Base-by-base conservation (phyloP, 2,113 vertebrate species). In the Symphodus melops region DNA sequence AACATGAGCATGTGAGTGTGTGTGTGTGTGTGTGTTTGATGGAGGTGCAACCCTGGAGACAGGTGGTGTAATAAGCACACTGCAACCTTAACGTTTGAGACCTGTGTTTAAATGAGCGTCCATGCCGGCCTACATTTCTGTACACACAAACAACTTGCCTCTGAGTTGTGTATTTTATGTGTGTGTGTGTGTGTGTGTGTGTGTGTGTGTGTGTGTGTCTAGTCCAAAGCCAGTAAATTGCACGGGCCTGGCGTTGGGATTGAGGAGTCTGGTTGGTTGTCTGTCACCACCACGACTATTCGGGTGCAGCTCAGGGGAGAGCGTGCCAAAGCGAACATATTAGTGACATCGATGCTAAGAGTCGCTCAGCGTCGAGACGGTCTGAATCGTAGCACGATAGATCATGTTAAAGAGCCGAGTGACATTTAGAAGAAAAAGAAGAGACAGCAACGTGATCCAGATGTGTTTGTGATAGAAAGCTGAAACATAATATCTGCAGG, bases 261-360 rank as follows among this genome's bases (percentile, higher is more conserved):
- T 55, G 60, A 87, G 68, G 25, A 67, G 74, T 85, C 70, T 86
- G 82, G 79, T 85, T 80, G 79, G 82, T 75, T 73, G 73, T 86
- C 86, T 83, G 83, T 91, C 86, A 86, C 72, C 85, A 79, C 84
- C 25, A 60, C 2, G 12, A 75, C 77, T 84, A 68, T 79, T 72
- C 75, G 82, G 82, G 55, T 64, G 51, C 28, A 69, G 81, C 58
- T 8, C 42, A 82, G 68, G 49, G 74, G 63, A 62, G 48, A 59
- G 20, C 13, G 44, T 6, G 65, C 78, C 54, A 57, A 53, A 65
- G 51, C 63, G 28, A 21, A 0, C 33, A 75, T 82, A 78, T 81
- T 64, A 81, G 19, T 8, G 33, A 64, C 77, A 57, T 65, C 66
- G 60, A 62, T 72, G 17, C 21, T 21, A n/a, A 58, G 25, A 55